Evolutionary conservation across 2,797 vertebrate species (phyloP).

Genomic region (Coccyzus lansbergi): DNA sequence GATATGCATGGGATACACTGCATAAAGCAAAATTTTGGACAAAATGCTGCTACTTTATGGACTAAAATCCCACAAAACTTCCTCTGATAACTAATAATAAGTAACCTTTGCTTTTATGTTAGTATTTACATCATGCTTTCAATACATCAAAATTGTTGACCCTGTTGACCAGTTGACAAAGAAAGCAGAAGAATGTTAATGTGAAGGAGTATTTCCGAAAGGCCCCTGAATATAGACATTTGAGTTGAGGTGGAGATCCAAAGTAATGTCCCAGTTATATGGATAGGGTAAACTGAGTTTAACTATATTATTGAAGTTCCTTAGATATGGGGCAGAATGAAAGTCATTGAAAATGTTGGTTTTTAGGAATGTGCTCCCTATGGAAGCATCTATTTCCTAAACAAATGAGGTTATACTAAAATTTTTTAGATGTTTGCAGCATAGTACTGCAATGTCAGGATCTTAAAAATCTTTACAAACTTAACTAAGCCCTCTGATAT

Average conservation of each 20-base stretch:
- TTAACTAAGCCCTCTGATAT: neutral
- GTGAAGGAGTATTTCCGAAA: neutral
- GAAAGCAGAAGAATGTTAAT: neutral
- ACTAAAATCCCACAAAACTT: neutral
- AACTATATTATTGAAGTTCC: neutral
- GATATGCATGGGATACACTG: neutral
- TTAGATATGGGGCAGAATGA: neutral
- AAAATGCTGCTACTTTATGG: neutral
- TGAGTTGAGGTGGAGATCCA: neutral
- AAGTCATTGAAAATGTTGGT: neutral
- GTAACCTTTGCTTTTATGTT: neutral
- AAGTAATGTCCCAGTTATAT: neutral
- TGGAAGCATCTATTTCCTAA: neutral
- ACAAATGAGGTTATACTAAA: neutral
- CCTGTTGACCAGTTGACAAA: neutral
- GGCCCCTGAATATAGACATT: neutral
- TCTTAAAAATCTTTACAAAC: neutral
- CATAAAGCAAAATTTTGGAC: slow-evolving; percentile 17
- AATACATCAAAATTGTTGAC: neutral
- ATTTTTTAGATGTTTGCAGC: neutral
- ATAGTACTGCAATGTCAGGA: neutral
- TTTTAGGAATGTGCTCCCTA: neutral
- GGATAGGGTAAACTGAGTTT: neutral
- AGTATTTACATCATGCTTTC: neutral
- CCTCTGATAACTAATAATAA: neutral